Evolutionary conservation across 2,888 invertebrate genomes (phyloP), one percentile per base, ranked within the genome.

Genomic region (Leptodirus hochenwartii): DNA sequence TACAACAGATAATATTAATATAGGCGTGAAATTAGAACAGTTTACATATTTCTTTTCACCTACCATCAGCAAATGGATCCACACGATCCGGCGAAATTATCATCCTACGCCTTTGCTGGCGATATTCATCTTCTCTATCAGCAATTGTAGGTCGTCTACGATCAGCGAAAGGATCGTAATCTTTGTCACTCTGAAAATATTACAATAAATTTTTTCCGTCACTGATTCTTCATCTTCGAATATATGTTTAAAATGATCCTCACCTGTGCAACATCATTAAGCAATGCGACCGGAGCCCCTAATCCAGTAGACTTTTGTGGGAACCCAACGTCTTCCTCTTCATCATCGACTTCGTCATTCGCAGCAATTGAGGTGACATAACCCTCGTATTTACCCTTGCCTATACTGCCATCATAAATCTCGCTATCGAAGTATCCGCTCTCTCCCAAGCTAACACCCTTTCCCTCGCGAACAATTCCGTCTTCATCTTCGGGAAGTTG

Each of bases 51-150:
- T 20, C 20, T 20, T n/a, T 24, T 31, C 41, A 66, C 71, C 61
- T 66, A 90, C 91, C 93, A 67, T 93, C 90, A 49, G 91, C 88
- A 66, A 99, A 99, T 17, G 91, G 91, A 66, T 98, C 98, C 41
- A 80, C 74, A 46, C 98, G 69, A 50, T 91, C 95, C 1, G 98
- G 98, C 4, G 98, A 98, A 47, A 98, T 91, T 38, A 96, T 80
- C 69, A 85, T 77, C 55, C 80, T 66, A 35, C 88, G 69, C 42
- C 88, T 67, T 44, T 82, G 79, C 46, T 81, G 81, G 32, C 87
- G 69, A 50, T 98, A 98, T 51, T 96, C 95, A 71, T 95, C 91
- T 61, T 96, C 95, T 41, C 91, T 69, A 46, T 96, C 95, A 1
- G 87, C 85, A 50, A 96, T 88, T 10, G 88, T 91, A 25, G 87